Evolutionary conservation across 2,797 vertebrate genomes (phyloP).

Genomic region (Falco rusticolus): DNA sequence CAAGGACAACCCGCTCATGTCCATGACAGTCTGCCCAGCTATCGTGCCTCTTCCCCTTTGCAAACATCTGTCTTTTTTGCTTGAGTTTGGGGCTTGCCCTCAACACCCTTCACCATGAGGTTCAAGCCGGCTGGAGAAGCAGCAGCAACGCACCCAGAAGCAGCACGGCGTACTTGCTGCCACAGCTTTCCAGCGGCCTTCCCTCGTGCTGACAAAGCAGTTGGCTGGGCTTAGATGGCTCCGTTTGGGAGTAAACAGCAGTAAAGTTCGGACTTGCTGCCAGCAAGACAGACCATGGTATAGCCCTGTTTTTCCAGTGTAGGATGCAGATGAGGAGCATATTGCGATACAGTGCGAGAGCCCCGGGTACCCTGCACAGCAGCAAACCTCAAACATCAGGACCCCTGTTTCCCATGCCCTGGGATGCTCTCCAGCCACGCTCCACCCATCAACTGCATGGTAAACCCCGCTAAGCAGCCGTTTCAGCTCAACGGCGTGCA

Average conservation of each 20-base stretch:
- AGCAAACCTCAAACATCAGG: background rate
- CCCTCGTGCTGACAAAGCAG: fast-evolving
- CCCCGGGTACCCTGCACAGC: background rate
- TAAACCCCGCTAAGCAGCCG: background rate
- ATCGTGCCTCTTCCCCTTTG: background rate
- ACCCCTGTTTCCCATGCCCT: background rate
- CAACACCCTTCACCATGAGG: background rate
- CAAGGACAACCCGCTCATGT: background rate
- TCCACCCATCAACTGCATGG: background rate
- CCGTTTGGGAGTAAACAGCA: background rate
- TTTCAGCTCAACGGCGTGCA: background rate
- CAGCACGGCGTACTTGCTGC: background rate
- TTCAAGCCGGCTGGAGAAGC: background rate
- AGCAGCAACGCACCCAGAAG: background rate
- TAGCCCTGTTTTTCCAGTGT: background rate
- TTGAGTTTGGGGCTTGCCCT: background rate
- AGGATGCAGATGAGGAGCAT: fast-evolving
- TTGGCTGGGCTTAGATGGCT: background rate
- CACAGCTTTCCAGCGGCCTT: background rate
- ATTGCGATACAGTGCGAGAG: fast-evolving
- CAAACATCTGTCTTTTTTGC: background rate
- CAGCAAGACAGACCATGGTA: background rate
- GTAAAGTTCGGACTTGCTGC: background rate
- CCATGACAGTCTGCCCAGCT: background rate
- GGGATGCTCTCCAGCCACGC: background rate